phyloP scores from a whole-genome alignment of 2,113 vertebrate species.

The Etia nguti region DNA sequence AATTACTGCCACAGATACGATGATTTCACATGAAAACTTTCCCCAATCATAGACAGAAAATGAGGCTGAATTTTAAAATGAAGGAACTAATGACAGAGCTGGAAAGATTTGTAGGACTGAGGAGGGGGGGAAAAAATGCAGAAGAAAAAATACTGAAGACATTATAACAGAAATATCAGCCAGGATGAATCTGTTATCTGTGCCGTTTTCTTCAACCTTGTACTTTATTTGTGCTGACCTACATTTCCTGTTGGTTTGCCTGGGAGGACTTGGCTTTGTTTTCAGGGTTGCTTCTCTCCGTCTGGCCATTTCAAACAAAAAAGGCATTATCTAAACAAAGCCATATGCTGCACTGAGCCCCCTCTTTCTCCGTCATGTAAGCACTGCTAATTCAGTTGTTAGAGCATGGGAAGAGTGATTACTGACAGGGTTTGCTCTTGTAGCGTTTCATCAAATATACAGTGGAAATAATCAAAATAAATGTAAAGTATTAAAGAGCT shows the following conservation, averaged over 20 bases:
- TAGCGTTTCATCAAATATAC: not conserved
- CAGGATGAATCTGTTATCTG: not conserved
- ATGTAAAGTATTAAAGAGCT: not conserved
- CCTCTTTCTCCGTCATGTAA: not conserved
- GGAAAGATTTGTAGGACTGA: not conserved
- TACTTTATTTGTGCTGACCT: slow-evolving; percentile 30
- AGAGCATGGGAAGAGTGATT: not conserved
- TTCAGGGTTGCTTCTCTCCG: slow-evolving; percentile 37
- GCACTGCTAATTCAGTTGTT: not conserved
- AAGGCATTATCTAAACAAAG: slow-evolving; percentile 41
- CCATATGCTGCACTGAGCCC: slow-evolving; percentile 37
- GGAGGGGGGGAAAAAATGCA: not conserved
- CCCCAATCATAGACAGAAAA: slow-evolving; percentile 20
- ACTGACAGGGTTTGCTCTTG: not conserved
- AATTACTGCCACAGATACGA: slow-evolving; percentile 41
- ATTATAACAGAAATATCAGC: not conserved
- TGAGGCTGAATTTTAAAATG: slow-evolving; percentile 26
- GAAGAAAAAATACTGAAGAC: not conserved
- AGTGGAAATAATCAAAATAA: not conserved
- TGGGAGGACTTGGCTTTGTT: slow-evolving; percentile 53
- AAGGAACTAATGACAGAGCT: slow-evolving; percentile 1
- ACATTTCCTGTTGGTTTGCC: slow-evolving; percentile 48
- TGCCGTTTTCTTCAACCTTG: not conserved
- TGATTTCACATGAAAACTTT: slow-evolving; percentile 23
- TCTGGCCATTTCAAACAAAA: slow-evolving; percentile 58